These are phyloP conservation scores for Spodoptera picta DNA, from an alignment of 2,888 invertebrate species.

Conservation along the genomic window DNA sequence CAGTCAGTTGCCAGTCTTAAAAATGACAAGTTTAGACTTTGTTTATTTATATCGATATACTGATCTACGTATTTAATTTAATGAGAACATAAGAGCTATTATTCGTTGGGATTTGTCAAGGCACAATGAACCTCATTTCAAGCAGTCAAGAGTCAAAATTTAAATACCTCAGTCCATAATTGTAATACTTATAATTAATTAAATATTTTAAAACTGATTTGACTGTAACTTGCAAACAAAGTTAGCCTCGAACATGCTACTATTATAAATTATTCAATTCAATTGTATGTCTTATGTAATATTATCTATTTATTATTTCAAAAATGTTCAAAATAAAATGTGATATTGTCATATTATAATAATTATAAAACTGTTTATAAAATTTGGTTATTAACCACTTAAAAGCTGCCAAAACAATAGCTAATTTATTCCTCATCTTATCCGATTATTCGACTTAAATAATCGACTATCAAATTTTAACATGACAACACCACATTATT, in stretches of 20 bases:
- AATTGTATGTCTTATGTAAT: constrained; percentile 1
- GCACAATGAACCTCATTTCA: background rate
- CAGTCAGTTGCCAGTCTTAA: constrained; percentile 18
- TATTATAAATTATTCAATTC: constrained; percentile 11
- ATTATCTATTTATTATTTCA: constrained; percentile 4
- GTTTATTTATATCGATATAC: no score
- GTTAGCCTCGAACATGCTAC: constrained; percentile 47
- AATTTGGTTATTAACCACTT: background rate
- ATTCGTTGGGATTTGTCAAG: background rate
- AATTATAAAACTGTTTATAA: background rate
- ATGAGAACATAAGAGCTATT: no score
- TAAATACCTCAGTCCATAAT: constrained; percentile 50
- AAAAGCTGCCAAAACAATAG: constrained; percentile 6
- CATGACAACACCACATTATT: constrained; percentile 11
- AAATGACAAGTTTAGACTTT: background rate
- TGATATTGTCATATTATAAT: constrained; percentile 2
- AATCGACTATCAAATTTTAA: constrained; percentile 15
- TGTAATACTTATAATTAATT: constrained; percentile 52
- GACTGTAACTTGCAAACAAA: constrained; percentile 53
- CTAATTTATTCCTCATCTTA: background rate
- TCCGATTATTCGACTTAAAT: constrained; percentile 22
- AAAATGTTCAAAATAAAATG: constrained; percentile 1
- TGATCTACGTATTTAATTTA: no score
- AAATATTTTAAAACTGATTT: constrained; percentile 55
- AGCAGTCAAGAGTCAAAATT: constrained; percentile 27